phyloP scores from a whole-genome alignment of 2,797 vertebrate species.

The Pantherophis vulpinus region DNA sequence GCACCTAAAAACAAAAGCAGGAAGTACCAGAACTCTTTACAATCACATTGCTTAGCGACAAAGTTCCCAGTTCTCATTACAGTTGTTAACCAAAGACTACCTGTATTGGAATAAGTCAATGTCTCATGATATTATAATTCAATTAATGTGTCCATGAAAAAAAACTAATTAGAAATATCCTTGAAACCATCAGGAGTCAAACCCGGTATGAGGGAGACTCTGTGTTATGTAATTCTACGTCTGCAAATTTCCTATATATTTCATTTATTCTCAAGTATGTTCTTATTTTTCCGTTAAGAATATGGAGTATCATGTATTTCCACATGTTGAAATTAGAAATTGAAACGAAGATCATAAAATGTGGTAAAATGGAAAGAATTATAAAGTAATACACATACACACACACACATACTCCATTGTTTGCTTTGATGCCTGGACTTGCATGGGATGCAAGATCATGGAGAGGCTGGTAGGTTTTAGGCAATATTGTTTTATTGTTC shows the following conservation, averaged over 20 bases:
- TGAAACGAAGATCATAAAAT: background rate
- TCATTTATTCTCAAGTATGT: background rate
- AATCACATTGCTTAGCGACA: background rate
- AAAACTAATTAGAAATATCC: background rate
- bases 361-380: background rate
- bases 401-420: background rate
- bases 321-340: background rate
- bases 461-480: background rate
- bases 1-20: background rate
- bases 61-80: background rate
- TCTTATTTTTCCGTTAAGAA: background rate
- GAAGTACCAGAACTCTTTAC: background rate
- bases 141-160: background rate
- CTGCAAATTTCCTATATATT: background rate
- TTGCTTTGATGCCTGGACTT: background rate
- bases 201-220: background rate
- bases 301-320: background rate
- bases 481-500: background rate
- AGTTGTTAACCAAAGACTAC: background rate
- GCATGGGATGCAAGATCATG: background rate
- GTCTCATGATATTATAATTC: background rate
- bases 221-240: background rate
- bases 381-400: background rate
- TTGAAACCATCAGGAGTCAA: background rate
- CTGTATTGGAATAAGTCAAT: background rate